These are phyloP conservation scores for Ennomos erosarius DNA, from an alignment of 2,888 invertebrate species.

Conservation along the genomic window DNA sequence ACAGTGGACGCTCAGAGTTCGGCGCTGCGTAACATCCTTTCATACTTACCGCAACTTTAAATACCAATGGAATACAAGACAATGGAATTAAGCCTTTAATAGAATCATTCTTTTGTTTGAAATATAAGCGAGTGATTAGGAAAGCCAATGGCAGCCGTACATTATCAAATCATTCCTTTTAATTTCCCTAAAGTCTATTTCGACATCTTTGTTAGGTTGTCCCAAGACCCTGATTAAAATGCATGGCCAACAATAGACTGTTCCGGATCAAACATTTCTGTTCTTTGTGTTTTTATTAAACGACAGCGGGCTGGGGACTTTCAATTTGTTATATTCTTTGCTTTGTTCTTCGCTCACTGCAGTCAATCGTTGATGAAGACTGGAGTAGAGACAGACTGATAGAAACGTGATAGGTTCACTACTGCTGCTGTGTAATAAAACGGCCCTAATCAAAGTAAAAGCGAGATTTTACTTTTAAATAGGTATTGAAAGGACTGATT, in stretches of 20 bases:
- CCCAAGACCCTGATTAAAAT: constrained; percentile 68
- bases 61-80: too few relatives aligned
- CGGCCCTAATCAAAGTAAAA: background rate
- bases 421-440: constrained; percentile 18
- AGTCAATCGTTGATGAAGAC: constrained; percentile 51
- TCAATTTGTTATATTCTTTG: constrained; percentile 59
- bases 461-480: too few relatives aligned
- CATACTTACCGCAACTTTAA: too few relatives aligned
- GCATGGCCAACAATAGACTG: constrained; percentile 68
- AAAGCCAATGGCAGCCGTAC: constrained; percentile 18
- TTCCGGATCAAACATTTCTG: constrained; percentile 70
- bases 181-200: constrained; percentile 42
- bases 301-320: constrained; percentile 60
- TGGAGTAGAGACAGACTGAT: too few relatives aligned
- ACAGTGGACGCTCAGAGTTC: too few relatives aligned
- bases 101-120: constrained; percentile 15
- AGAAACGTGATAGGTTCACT: constrained; percentile 35
- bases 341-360: constrained; percentile 55
- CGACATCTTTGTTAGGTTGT: constrained; percentile 45
- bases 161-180: constrained; percentile 38
- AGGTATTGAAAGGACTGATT: too few relatives aligned
- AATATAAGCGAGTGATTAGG: constrained; percentile 22
- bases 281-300: constrained; percentile 68
- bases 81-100: constrained; percentile 13
- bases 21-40: too few relatives aligned